Base-by-base conservation (phyloP, 2,888 invertebrate species). In the Myathropa florea region DNA sequence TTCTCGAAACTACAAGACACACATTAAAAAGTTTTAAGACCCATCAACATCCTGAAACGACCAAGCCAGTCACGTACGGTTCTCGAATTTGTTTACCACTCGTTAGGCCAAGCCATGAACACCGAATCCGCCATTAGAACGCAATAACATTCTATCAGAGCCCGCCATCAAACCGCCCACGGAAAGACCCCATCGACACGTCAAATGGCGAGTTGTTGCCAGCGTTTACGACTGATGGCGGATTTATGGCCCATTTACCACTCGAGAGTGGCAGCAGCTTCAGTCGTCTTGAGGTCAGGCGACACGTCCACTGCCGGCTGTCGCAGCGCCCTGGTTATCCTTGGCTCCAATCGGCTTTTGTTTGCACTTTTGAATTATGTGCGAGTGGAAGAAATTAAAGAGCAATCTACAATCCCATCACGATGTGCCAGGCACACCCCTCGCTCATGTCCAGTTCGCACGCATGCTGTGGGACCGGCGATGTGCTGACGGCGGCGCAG, bases 361-460 rank as follows among this genome's bases (percentile, higher is more conserved):
- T 33, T 33, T 33, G 33, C 33, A 23, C 39, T 46, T 61, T 60
- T 75, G 71, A 71, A 76, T 28, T 53, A 63, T 57, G 36, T 59
- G 28, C 55, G 68, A 71, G 28, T 39, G 6, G 18, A 26, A 46
- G 53, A 53, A 36, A 21, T 59, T 63, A 57, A 71, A 63, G 10
- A 57, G 55, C 64, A 30, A 82, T 82, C 57, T 70, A 55, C 46
- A 85, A 61, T 46, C 85, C 36, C 21, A 21, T 82, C 85, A 82
- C 77, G 82, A 73, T 65, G 76, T 68, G 77, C n/a, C 36, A 53
- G 59, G 53, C 46, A 71, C 55, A 55, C 55, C 68, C 46, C 24
- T 57, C 36, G 21, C 33, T 33, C 57, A 6, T 46, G 46, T 18
- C 7, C 46, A 7, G 46, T 18, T 46, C 46, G 18, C 46, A 46